Evolutionary conservation across 37 sponge, comb jelly and placozoan genomes (phyloP), one percentile per base, ranked within the genome.

Genomic region (Hormiphora californensis): DNA sequence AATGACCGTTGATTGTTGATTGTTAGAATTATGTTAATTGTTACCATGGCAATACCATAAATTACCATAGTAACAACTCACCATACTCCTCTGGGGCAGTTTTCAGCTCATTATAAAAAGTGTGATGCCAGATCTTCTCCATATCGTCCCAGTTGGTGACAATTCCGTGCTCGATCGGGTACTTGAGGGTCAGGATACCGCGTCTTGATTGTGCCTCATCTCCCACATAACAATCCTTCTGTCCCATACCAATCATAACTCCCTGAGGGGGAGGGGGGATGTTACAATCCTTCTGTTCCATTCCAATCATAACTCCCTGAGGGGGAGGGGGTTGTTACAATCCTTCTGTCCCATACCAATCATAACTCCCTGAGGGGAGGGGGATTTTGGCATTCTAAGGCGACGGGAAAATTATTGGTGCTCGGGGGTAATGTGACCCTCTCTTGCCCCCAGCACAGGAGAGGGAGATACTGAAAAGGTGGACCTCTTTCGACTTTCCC

Each of bases 111-210:
- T 57, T 57, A 12, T 57, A 57, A 12, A 57, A 57, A 15, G 61
- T 57, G 61, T 57, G 61, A 57, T 57, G 61, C 61, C 61, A 57
- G 61, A 57, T 57, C n/a, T 57, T 57, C 61, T 57, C 61, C 61
- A 57, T 57, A 57, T 57, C 61, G 7, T 57, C 61, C 61, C 61
- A 57, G n/a, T 57, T 57, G 9, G 61, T 57, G 61, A 57, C 61
- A 30, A 57, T 57, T 19, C 61, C 61, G 27, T 57, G 61, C 61
- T 57, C 61, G n/a, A 57, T 57, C 3, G 61, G 61, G 61, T 57
- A 57, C n/a, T 57, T 57, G 4, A 57, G 61, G 27, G 61, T 57
- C 30, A 57, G 61, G 23, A 57, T 57, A 15, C 61, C 61, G 4
- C 61, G 7, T 5, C 61, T 5, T 5, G 30, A 28, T 57, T 57